These are phyloP conservation scores for Brevimyrus niger DNA, from an alignment of 2,113 vertebrate genomes.

Conservation along the genomic window DNA sequence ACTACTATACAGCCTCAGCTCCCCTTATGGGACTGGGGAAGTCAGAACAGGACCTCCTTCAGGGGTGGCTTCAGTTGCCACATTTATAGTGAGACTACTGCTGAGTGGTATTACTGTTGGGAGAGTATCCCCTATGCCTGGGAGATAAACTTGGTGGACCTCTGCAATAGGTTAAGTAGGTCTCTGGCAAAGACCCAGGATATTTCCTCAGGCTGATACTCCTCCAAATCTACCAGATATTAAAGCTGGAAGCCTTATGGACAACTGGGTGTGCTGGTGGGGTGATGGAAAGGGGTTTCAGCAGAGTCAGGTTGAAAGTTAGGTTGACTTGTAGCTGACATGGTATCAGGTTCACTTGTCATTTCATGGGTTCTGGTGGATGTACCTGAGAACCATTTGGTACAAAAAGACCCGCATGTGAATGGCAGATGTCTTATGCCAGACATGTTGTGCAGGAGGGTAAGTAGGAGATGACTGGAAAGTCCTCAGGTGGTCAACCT, in stretches of 20 bases:
- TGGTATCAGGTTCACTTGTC: background rate
- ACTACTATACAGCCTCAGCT: background rate
- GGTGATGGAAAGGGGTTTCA: background rate
- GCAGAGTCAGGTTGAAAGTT: background rate
- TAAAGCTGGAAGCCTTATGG: background rate
- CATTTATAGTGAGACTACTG: background rate
- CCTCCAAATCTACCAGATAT: background rate
- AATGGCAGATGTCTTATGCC: background rate
- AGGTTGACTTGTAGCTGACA: background rate
- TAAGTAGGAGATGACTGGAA: background rate
- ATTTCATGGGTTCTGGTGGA: background rate
- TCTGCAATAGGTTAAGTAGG: background rate
- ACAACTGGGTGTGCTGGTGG: background rate
- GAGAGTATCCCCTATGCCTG: background rate
- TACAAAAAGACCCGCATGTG: background rate
- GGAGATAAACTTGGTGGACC: background rate
- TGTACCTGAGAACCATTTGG: background rate
- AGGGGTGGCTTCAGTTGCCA: background rate
- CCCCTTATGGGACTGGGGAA: background rate
- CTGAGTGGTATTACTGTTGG: background rate
- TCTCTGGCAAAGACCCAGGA: background rate
- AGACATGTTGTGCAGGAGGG: background rate
- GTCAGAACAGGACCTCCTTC: background rate
- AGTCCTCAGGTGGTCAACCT: background rate
- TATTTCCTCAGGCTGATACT: background rate